Base-by-base conservation (phyloP, 2,113 vertebrate genomes). In the Aleadryas rufinucha region DNA sequence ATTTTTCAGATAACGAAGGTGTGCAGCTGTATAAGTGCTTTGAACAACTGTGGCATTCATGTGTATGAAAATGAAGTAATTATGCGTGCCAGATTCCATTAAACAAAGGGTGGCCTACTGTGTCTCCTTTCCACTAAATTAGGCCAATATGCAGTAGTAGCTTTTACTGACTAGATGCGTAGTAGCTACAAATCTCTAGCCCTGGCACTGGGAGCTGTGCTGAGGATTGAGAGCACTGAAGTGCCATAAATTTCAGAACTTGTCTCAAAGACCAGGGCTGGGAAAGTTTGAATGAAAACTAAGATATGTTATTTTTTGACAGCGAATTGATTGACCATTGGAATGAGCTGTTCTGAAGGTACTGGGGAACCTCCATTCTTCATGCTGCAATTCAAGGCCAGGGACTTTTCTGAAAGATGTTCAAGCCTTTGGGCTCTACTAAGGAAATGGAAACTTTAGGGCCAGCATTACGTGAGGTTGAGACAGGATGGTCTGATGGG, bases 51-150 rank as follows among this genome's bases (percentile, higher is more conserved):
- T 79, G 61, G 86, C 72, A 54, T 71, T 92, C 69, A 21, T 42
- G n/a, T 81, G 52, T 92, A 56, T 92, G 80, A 88, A 89, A 84
- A 87, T 90, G 26, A 75, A 86, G 64, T 93, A 95, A 81, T 93
- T 88, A 86, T 53, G 80, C 6, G 0, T 95, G 72, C 72, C 81
- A 69, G 57, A 94, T 94, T 56, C 80, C 77, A 53, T 92, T 93
- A 96, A 84, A 84, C 72, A 84, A 89, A 93, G 61, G 76, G 28
- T 74, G 28, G 65, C 41, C 84, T 92, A 31, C 49, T 68, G 2
- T 60, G 74, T 92, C 69, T 92, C 68, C 52, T 84, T 95, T 92
- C 59, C 83, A 59, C 72, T 93, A 87, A 93, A 89, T 90, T 87
- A 89, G 71, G 71, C 76, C 76, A 84, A 37, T 75, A 28, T 68